Percentiles rank a stretch among this genome's conserved stretches.
These are phyloP conservation scores for Siniperca obscura DNA, from an alignment of 2,797 vertebrate genomes.

Conservation along the genomic window DNA sequence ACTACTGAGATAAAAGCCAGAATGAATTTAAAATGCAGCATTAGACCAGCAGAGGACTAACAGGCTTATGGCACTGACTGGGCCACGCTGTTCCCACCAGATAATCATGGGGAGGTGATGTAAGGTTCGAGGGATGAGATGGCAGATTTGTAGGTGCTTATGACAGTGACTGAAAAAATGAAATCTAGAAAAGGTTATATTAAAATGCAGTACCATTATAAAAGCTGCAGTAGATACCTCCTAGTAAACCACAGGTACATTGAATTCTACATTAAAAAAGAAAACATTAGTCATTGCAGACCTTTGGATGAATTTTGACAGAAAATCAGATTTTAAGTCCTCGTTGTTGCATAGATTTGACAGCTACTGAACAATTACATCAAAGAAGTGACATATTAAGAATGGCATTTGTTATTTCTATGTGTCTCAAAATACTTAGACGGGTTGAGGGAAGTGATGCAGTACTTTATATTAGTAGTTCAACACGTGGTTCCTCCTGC, in stretches of 20 bases:
- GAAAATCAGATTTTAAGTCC: background rate
- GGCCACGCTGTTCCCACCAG: slow-evolving; percentile 39
- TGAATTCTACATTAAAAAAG: background rate
- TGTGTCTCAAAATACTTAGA: background rate
- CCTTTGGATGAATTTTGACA: background rate
- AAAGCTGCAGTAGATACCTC: background rate
- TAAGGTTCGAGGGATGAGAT: slow-evolving; percentile 51
- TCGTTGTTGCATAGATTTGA: background rate
- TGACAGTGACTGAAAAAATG: background rate
- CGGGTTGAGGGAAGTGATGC: background rate
- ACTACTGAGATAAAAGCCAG: slow-evolving; percentile 11
- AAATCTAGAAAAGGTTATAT: slow-evolving; percentile 7
- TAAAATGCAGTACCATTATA: background rate
- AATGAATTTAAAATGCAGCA: slow-evolving; percentile 35
- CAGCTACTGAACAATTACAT: background rate
- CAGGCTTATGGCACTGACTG: slow-evolving; percentile 50
- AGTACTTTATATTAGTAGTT: background rate
- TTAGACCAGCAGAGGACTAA: slow-evolving; percentile 34
- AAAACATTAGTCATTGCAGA: background rate
- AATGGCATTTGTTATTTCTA: background rate
- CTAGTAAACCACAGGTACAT: background rate
- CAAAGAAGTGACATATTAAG: background rate
- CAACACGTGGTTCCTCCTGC: background rate
- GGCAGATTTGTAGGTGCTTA: slow-evolving; percentile 39
- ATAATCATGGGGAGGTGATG: slow-evolving; percentile 46